Conservation (phyloP, 1,140 invertebrate species). For the Homalodisca vitripennis region DNA sequence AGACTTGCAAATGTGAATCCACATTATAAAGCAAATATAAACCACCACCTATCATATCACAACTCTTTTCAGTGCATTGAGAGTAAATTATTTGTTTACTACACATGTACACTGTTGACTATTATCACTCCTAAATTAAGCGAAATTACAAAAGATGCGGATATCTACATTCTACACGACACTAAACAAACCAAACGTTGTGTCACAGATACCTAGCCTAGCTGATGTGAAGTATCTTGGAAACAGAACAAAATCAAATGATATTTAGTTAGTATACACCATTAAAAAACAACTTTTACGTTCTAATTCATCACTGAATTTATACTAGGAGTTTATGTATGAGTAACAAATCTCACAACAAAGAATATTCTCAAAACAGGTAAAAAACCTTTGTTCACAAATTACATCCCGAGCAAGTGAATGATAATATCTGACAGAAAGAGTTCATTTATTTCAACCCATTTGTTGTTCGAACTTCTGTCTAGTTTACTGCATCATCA, state of each 20-base stretch:
- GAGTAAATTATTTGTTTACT: not conserved
- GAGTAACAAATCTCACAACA: not conserved
- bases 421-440: not conserved
- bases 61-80: not conserved
- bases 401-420: not conserved
- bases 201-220: not conserved
- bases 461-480: not conserved
- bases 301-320: not conserved
- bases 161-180: not conserved
- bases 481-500: not conserved
- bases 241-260: not conserved
- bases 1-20: not conserved
- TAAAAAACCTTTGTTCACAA: conserved; percentile 3
- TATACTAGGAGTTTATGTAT: not conserved
- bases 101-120: not conserved
- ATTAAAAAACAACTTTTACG: no score
- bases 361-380: not conserved
- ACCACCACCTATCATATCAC: not conserved
- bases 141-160: not conserved
- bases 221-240: not conserved
- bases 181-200: not conserved
- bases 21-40: not conserved
- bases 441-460: not conserved
- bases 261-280: not conserved
- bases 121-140: not conserved